Conservation (phyloP, 1,140 invertebrate genomes). For the Monochamus saltuarius region DNA sequence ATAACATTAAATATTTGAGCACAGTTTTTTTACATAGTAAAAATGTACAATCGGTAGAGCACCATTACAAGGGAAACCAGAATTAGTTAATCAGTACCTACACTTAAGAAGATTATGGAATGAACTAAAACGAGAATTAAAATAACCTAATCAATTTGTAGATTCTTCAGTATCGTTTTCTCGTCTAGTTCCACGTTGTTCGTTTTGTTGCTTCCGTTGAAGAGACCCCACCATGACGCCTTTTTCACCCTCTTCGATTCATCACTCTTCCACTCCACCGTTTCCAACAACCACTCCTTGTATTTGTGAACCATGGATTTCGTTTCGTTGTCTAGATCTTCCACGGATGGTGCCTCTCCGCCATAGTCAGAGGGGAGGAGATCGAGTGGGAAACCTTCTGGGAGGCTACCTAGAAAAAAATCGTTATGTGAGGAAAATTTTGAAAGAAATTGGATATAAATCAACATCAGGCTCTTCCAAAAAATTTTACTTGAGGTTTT, state of each 20-base stretch:
- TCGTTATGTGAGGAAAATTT: too few relatives aligned
- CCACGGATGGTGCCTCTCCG: constrained; percentile 41
- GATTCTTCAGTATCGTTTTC: constrained; percentile 40
- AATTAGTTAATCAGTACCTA: too few relatives aligned
- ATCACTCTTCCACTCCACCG: constrained; percentile 39
- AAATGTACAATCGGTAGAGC: too few relatives aligned
- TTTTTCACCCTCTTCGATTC: constrained; percentile 47
- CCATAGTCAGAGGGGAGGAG: constrained; percentile 47
- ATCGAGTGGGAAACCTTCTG: constrained; percentile 43
- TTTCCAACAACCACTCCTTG: constrained; percentile 45
- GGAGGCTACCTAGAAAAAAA: constrained; percentile 31
- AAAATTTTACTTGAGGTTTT: too few relatives aligned
- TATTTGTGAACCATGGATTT: constrained; percentile 41
- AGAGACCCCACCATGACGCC: constrained; percentile 43
- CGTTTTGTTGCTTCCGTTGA: constrained; percentile 32
- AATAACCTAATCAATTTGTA: constrained; percentile 37
- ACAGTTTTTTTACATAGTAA: too few relatives aligned
- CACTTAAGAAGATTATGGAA: too few relatives aligned
- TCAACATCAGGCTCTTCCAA: too few relatives aligned
- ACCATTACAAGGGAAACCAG: too few relatives aligned
- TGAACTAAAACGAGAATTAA: too few relatives aligned
- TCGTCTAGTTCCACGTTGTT: constrained; percentile 34
- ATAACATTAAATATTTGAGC: too few relatives aligned
- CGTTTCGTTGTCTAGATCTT: constrained; percentile 40
- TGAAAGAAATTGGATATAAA: too few relatives aligned